Conservation (phyloP, 2,888 invertebrate genomes). For the Ecdyonurus torrentis region DNA sequence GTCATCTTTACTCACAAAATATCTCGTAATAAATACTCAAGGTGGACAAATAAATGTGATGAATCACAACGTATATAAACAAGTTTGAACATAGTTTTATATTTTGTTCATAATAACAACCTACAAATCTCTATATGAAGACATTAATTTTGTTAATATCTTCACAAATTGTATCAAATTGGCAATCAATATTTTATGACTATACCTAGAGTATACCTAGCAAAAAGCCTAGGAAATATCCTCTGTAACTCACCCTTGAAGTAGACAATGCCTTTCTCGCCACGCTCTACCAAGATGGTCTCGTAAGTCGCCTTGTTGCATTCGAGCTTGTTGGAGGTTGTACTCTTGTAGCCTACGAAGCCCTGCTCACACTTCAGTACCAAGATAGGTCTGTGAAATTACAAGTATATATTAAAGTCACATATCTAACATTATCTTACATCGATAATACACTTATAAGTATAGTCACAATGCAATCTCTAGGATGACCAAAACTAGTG, state of each 20-base stretch:
- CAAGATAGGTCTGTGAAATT: slow-evolving; percentile 56
- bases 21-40: too few species aligned
- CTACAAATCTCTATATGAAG: too few species aligned
- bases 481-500: too few species aligned
- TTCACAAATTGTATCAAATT: background rate
- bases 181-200: background rate
- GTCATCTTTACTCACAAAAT: too few species aligned
- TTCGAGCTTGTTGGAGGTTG: slow-evolving; percentile 63
- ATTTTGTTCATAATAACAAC: too few species aligned
- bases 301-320: slow-evolving; percentile 93
- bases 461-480: too few species aligned
- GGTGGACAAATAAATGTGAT: too few species aligned
- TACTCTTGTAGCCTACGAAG: slow-evolving; percentile 79
- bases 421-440: too few species aligned
- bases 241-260: slow-evolving; percentile 55
- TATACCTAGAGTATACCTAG: background rate
- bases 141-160: too few species aligned
- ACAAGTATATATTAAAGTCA: slow-evolving; percentile 5
- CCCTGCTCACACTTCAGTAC: slow-evolving; percentile 92
- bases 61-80: too few species aligned
- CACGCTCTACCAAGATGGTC: slow-evolving; percentile 78
- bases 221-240: background rate
- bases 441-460: too few species aligned
- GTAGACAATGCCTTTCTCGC: slow-evolving; percentile 74
- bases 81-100: too few species aligned